Percentiles rank a stretch among this genome's conserved stretches.
These are phyloP conservation scores for Halocynthia roretzi DNA, from an alignment of 23 tunicate species.

Conservation along the genomic window DNA sequence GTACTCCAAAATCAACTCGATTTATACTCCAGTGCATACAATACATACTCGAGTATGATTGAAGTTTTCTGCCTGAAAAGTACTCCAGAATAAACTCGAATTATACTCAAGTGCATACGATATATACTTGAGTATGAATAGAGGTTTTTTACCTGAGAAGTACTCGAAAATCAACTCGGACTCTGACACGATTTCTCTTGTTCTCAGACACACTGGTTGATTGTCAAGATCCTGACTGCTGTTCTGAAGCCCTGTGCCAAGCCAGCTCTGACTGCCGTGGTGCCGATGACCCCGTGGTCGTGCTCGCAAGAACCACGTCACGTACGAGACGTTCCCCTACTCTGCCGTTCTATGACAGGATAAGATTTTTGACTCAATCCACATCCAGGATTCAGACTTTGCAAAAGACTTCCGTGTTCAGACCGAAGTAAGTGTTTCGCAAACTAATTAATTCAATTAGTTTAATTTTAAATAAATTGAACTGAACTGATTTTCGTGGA, in stretches of 20 bases:
- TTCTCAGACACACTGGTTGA: constrained; percentile 64
- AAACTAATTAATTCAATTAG: too few relatives aligned
- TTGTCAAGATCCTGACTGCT: constrained; percentile 95
- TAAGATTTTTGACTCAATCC: constrained; percentile 28
- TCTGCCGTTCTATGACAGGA: constrained; percentile 62
- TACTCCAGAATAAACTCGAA: neutral
- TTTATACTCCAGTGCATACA: neutral
- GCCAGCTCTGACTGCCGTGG: constrained; percentile 63
- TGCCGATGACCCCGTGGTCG: constrained; percentile 46
- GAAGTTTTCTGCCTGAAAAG: neutral
- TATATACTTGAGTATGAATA: neutral
- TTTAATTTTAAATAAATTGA: too few relatives aligned
- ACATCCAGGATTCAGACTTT: neutral
- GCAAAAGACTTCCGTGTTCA: neutral
- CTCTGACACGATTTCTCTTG: neutral
- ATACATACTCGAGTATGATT: neutral
- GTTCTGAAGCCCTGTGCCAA: constrained; percentile 46
- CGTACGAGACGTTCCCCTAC: constrained; percentile 34
- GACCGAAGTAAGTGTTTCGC: constrained; percentile 9
- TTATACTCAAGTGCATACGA: neutral
- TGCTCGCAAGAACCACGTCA: constrained; percentile 26
- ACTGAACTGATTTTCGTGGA: too few relatives aligned
- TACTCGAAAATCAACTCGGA: neutral
- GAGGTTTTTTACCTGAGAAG: neutral
- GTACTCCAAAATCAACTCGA: neutral